Base-by-base conservation (phyloP, 2,113 vertebrate genomes). In the Cichladusa arquata region DNA sequence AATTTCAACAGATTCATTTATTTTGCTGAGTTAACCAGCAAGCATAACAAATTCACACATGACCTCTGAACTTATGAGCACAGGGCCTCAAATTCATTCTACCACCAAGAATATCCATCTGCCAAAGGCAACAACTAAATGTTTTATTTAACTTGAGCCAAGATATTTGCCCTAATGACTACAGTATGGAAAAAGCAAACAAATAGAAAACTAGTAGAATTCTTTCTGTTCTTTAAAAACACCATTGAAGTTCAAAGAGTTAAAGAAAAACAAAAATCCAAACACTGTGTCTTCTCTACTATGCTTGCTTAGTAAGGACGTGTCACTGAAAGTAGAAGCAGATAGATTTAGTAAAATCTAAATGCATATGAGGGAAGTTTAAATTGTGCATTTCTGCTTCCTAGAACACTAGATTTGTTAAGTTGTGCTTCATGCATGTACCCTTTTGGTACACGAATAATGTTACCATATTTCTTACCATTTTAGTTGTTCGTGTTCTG, bases 1-100 rank as follows among this genome's bases (percentile, higher is more conserved):
- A 97, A 97, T 97, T 97, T 97, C 54, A 96, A 89, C 93, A 88
- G 90, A 97, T 95, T 92, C 8, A 74, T 95, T 94, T 96, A 91
- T 96, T 96, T 97, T 97, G 64, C 95, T 96, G 58, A 83, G 70
- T 92, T 97, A 96, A 91, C 82, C 60, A 96, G 90, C 79, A 97
- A 97, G 44, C 74, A 95, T 91, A 97, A 96, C 73, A 96, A 96
- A 96, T 96, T 97, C 92, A 84, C 72, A 79, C 72, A 71, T 93
- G 83, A 97, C 81, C 92, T 89, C 72, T 96, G 91, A 61, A 87
- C 92, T 82, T 45, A 16, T 25, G 69, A 95, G 56, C 67, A 82
- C 53, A 92, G 51, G 80, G 56, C 66, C 84, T 95, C 88, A 94
- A 88, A 88, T 69, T 85, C 45, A 90, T 78, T 86, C 81, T 56